Evolutionary conservation across 2,113 vertebrate species (phyloP).

Genomic region (Zeus faber): DNA sequence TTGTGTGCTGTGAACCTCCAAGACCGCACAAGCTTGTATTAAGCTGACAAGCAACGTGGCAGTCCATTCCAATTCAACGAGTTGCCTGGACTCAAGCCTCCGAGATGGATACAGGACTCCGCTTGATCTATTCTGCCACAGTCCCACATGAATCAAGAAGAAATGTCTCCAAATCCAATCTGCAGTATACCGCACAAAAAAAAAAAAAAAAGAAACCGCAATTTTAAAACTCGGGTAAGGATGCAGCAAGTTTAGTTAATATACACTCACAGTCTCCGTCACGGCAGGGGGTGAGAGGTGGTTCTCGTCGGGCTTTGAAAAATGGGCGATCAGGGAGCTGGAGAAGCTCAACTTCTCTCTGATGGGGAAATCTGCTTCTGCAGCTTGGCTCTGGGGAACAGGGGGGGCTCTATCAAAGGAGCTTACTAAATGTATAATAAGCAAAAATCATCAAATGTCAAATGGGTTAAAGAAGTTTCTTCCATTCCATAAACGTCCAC

Average conservation of each 20-base stretch:
- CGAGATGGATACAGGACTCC: conserved; percentile 6
- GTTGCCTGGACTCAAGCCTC: not conserved
- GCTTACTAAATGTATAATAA: too few relatives aligned
- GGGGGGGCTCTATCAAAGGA: too few relatives aligned
- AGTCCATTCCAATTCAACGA: conserved; percentile 13
- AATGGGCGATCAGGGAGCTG: conserved; percentile 16
- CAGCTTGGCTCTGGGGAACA: too few relatives aligned
- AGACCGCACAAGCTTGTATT: conserved; percentile 19
- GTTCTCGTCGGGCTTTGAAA: not conserved
- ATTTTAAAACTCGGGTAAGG: conserved; percentile 19
- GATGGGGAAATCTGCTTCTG: too few relatives aligned
- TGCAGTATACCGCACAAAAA: conserved; percentile 10
- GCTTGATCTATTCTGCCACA: not conserved
- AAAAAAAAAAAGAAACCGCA: too few relatives aligned
- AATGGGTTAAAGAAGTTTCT: too few relatives aligned
- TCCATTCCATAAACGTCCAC: too few relatives aligned
- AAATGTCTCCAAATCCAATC: conserved; percentile 18
- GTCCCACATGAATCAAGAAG: conserved; percentile 25
- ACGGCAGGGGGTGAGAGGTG: not conserved
- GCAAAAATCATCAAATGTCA: too few relatives aligned
- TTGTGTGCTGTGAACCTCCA: not conserved
- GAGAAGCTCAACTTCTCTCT: conserved; percentile 11
- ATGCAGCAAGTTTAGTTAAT: not conserved
- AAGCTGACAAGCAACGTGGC: too few relatives aligned
- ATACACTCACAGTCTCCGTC: conserved; percentile 23